These are phyloP conservation scores for Asarcornis scutulata DNA, from an alignment of 2,113 vertebrate genomes.

Conservation along the genomic window DNA sequence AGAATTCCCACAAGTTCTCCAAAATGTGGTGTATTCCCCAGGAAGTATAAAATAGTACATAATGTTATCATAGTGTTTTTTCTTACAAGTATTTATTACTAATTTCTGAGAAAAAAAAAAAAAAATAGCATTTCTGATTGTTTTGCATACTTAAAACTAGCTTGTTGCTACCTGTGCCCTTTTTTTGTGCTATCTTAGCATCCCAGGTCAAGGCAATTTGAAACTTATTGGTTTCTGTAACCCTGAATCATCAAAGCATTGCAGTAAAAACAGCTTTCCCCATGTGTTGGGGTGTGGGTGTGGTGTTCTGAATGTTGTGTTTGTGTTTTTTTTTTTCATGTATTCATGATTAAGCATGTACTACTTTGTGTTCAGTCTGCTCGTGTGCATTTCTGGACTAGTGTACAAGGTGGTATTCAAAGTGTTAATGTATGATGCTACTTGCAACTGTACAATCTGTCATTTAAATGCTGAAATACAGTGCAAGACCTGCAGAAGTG, in stretches of 20 bases:
- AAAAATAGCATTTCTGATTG: background rate
- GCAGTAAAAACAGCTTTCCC: background rate
- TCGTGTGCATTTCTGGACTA: background rate
- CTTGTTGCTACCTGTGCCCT: background rate
- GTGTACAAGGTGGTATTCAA: background rate
- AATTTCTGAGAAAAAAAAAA: background rate
- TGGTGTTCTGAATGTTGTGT: background rate
- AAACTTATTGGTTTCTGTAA: background rate
- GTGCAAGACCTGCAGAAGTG: constrained; percentile 52
- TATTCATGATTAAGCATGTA: background rate
- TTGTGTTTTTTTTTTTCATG: background rate
- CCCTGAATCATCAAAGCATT: background rate
- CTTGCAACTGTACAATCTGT: background rate
- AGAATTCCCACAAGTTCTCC: background rate
- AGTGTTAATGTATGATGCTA: constrained; percentile 32
- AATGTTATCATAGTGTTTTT: rapidly evolving
- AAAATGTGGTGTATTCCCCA: background rate
- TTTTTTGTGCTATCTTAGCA: background rate
- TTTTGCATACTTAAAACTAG: background rate
- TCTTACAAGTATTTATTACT: background rate
- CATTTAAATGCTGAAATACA: constrained; percentile 49
- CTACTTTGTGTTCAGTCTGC: background rate
- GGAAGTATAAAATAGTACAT: background rate
- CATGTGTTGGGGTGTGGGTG: rapidly evolving
- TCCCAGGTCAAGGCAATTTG: background rate